Base-by-base conservation (phyloP, 2,888 invertebrate genomes). In the Macaria notata region DNA sequence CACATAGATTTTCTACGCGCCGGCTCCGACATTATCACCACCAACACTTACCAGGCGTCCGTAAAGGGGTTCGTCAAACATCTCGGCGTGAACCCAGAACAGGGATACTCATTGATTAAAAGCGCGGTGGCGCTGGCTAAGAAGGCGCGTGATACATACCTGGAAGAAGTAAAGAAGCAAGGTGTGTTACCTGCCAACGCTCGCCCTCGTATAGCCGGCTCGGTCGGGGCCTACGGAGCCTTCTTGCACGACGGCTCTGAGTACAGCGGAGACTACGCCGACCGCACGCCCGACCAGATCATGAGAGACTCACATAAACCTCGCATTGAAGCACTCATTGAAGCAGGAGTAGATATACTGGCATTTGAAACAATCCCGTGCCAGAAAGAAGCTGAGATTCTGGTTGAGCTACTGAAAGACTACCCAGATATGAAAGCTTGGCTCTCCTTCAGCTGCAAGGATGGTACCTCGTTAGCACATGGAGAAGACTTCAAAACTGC, bases 291-390 rank as follows among this genome's bases (percentile, higher is more conserved):
- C 0, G 83, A 84, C 1, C 92, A 94, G 33, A 86, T 92, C 36
- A 93, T 98, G 73, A 93, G 92, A 39, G 93, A 95, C 31, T 98
- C 97, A 96, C 98, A 99, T 84, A 92, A 93, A 49, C 95, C 96
- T 0, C 93, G 98, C 38, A 94, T 98, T 9, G 92, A 93, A 64
- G 94, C 95, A 0, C 86, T 98, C 29, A 73, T 97, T 3, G 94
- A 95, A 61, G 95, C 94, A 4, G 97, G 96, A 3, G 95, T 96
- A 0, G 97, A 98, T 84, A 77, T 97, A n/a, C 83, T 99, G 57
- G 98, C 97, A 9, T 90, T 98, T 67, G 98, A 99, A 82, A 99
- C 98, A 0, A 95, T 98, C 68, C 98, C 98, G 2, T 96, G 96
- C 62, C 90, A 93, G 66, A 92, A 92, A 63, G 98, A 99, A 87